Evolutionary conservation across 2,797 vertebrate species (phyloP).

Genomic region (Hyperoplus immaculatus): DNA sequence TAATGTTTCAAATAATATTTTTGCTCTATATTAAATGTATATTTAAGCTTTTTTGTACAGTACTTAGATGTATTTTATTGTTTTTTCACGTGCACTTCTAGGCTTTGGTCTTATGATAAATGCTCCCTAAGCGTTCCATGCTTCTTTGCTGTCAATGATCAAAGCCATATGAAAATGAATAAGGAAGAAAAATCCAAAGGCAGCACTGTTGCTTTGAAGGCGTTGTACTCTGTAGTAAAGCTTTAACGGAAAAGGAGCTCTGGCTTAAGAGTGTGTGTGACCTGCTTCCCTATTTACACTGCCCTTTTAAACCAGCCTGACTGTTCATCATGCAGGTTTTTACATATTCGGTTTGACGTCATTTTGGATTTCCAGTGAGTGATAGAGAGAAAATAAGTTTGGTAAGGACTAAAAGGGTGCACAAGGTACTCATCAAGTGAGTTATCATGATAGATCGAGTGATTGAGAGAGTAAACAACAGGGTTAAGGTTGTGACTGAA

Average conservation of each 20-base stretch:
- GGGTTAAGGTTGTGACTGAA: no score
- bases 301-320: constrained; percentile 47
- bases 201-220: constrained; percentile 57
- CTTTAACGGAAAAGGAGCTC: constrained; percentile 29
- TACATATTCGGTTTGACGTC: constrained; percentile 45
- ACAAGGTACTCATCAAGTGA: neutral
- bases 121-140: constrained; percentile 6
- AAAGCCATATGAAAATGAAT: constrained; percentile 53
- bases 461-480: neutral
- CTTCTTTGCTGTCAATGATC: constrained; percentile 56
- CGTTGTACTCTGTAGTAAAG: constrained; percentile 55
- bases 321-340: neutral
- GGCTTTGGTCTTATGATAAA: constrained; percentile 14
- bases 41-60: neutral
- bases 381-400: neutral
- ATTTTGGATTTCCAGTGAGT: constrained; percentile 9
- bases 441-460: neutral
- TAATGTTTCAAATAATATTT: neutral
- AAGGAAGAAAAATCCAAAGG: constrained; percentile 26
- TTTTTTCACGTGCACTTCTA: constrained; percentile 3
- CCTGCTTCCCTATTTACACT: constrained; percentile 70
- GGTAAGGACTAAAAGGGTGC: neutral
- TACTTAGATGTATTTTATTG: neutral
- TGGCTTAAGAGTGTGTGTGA: constrained; percentile 64
- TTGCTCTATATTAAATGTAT: neutral